A percentile compares a stretch with the other conserved stretches of the same genome.
Conservation (phyloP, 2,113 vertebrate species). For the Eurystomus gularis region DNA sequence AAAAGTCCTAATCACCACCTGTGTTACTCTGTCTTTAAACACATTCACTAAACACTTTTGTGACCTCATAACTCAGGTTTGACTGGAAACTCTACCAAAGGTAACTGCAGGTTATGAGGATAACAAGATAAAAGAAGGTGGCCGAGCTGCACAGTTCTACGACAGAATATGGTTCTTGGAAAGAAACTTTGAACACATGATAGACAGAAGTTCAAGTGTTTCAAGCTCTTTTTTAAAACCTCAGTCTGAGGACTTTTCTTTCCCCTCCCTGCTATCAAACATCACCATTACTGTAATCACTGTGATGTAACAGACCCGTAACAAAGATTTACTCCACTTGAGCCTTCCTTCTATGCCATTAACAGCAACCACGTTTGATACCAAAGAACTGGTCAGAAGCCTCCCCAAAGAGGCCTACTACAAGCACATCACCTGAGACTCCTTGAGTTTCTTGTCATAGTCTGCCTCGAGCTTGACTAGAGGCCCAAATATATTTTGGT, state of each 20-base stretch:
- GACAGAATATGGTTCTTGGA: accelerated
- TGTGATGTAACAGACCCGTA: background rate
- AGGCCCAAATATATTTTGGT: slow-evolving; percentile 98
- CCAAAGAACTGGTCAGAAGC: background rate
- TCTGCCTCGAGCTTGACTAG: slow-evolving; percentile 98
- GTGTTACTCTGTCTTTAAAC: background rate
- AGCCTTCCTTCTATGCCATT: background rate
- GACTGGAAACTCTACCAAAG: background rate
- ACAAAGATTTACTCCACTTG: background rate
- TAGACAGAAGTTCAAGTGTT: background rate
- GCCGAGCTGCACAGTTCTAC: background rate
- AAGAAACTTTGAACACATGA: background rate
- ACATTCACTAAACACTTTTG: background rate
- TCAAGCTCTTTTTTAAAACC: background rate
- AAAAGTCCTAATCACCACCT: background rate
- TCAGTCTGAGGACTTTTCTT: background rate
- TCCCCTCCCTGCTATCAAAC: background rate
- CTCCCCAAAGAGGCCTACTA: background rate
- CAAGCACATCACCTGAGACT: slow-evolving; percentile 87
- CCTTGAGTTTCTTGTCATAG: slow-evolving; percentile 99
- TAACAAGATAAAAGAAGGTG: background rate
- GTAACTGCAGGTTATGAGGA: background rate
- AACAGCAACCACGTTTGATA: background rate
- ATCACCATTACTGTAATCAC: background rate
- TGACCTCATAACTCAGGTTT: background rate